phyloP scores from a whole-genome alignment of 1,140 invertebrate genomes.

The Globodera ellingtonae region DNA sequence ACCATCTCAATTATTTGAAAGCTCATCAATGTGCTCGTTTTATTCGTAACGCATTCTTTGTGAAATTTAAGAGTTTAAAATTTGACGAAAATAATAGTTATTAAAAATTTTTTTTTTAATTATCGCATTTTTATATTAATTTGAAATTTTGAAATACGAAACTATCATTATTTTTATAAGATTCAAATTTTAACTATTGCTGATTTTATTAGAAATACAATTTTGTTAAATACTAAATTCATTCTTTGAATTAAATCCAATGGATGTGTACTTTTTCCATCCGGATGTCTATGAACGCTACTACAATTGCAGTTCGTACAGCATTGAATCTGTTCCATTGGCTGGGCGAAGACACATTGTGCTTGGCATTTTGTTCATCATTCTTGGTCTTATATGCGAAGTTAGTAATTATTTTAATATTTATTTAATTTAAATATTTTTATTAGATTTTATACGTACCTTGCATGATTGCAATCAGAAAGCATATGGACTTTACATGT shows the following conservation, averaged over 20 bases:
- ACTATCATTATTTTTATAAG: no score
- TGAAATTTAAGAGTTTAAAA: no score
- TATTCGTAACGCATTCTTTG: no score
- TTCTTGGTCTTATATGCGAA: constrained; percentile 34
- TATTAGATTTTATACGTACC: constrained; percentile 34
- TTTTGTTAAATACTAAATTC: no score
- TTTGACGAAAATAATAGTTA: no score
- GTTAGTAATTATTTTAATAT: constrained; percentile 15
- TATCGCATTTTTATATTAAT: no score
- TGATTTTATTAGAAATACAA: no score
- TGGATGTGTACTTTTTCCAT: constrained; percentile 46
- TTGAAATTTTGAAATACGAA: no score
- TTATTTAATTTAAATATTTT: not conserved
- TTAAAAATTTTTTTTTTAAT: no score
- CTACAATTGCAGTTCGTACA: constrained; percentile 40
- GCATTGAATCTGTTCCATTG: constrained; percentile 39
- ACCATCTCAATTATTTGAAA: no score
- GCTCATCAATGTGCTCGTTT: no score
- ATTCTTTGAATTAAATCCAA: not conserved
- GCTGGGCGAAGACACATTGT: constrained; percentile 32
- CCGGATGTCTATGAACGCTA: constrained; percentile 37
- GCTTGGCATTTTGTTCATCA: constrained; percentile 25
- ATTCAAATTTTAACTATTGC: no score
- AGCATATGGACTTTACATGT: constrained; percentile 27
- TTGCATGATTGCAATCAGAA: constrained; percentile 30